Evolutionary conservation across 2,888 invertebrate species (phyloP), one percentile per base, ranked within the genome.

Genomic region (Atherix ibis): DNA sequence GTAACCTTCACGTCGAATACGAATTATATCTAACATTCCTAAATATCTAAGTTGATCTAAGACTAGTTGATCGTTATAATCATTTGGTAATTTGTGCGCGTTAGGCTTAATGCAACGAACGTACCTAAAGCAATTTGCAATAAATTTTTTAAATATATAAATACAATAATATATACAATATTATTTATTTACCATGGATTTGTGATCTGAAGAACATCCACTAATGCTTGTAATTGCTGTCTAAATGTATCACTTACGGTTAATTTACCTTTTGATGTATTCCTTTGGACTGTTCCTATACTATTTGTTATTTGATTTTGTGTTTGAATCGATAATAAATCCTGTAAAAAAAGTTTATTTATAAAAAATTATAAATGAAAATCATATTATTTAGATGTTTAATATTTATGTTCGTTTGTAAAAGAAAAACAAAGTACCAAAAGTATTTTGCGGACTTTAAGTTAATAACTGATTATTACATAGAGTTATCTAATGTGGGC

Each of bases 61-160:
- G 2, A 91, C 89, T 37, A 89, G 64, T 35, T 73, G 71, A 37
- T 78, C 76, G 53, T 78, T 79, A 60, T 81, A 91, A 49, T 74
- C 71, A 49, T 85, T 74, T 0, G 85, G 72, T 34, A 72, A 68
- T 58, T 91, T 91, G 48, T 78, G 70, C 56, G 79, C 73, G 56
- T 91, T 91, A 1, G 91, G 89, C 51, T 91, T 91, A 48, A 91
- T 89, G 56, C 91, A 91, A 28, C 91, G 71, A 22, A 88, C 88
- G 57, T 89, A 84, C 77, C 77, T 77, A 40, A 32, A 32, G 35
- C 29, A 12, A 27, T 27, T 18, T 13, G 30, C 18, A 13, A 3
- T 34, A 15, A 29, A 32, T 4, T n/a, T n/a, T n/a, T n/a, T 32
- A 25, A 10, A n/a, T 17, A 1, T 15, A 6, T 17, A 17, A 14